Evolutionary conservation across 1,140 invertebrate species (phyloP), one percentile per base, ranked within the genome.

Genomic region (Drusus annulatus): DNA sequence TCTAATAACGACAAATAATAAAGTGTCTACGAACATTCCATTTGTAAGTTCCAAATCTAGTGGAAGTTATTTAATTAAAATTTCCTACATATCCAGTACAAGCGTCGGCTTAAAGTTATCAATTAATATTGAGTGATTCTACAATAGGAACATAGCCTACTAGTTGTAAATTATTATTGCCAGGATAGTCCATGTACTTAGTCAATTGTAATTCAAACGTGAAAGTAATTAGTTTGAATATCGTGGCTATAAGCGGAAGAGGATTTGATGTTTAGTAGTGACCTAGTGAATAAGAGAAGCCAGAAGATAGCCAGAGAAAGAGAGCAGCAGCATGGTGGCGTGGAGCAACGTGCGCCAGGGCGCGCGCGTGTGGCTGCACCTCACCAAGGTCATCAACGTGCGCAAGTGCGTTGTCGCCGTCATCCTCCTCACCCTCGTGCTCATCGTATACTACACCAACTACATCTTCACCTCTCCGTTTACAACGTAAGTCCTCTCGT

Each of bases 361-460:
- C 82, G 87, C 87, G 50, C 89, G 93, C 75, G 92, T 91, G 85
- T 91, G 91, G 85, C 86, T 89, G 80, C 89, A 89, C 86, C 87
- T 93, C 81, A 89, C 92, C 74, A 92, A 93, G 84, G 91, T 93
- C 84, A 90, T 93, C 83, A 94, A 94, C 84, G 92, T 94, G 81
- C 93, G 93, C 86, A 91, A 93, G 81, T 94, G 93, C 86, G 93
- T 94, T 83, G 90, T 91, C 71, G 92, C 91, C 60, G 88, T 94
- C 79, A 89, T 94, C 81, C 87, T 93, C 84, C 89, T 94, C 81
- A 93, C 93, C 83, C 86, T 94, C 85, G 90, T 93, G 85, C 93
- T 93, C 81, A 95, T 94, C 86, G 92, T 94, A 86, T 94, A 94
- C 87, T 94, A 94, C 87, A 93, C 93, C 25, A 92, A 94, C 86